Conservation (phyloP, 2,888 invertebrate genomes). For the Antitype chi region DNA sequence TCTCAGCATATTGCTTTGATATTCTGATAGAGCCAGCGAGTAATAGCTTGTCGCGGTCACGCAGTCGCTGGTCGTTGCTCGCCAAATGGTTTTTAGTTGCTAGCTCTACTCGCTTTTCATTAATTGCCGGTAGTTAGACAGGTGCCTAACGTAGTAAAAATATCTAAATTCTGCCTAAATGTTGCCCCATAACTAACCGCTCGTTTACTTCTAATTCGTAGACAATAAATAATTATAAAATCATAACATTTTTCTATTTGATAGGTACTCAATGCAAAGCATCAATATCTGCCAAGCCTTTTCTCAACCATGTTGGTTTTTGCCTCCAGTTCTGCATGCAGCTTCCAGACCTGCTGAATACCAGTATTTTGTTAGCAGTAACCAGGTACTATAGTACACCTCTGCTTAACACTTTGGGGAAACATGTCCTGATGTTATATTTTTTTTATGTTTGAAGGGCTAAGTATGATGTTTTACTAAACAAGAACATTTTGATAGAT, state of each 20-base stretch:
- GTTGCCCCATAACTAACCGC: background rate
- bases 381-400: no score
- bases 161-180: slow-evolving; percentile 1
- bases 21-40: background rate
- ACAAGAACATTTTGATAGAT: background rate
- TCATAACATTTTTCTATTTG: background rate
- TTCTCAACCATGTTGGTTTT: no score
- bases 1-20: no score
- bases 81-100: background rate
- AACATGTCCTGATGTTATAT: no score
- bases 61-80: background rate
- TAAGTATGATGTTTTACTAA: background rate
- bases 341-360: no score
- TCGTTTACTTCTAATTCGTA: background rate
- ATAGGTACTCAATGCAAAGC: background rate
- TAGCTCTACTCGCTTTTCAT: background rate
- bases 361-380: no score
- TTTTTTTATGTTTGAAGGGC: no score
- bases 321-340: no score
- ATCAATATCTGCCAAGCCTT: no score
- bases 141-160: background rate
- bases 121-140: no score
- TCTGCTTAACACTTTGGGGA: no score
- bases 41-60: background rate
- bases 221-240: background rate